Evolutionary conservation across 2,888 invertebrate species (phyloP).

Genomic region (Neuroscelio doddi): DNA sequence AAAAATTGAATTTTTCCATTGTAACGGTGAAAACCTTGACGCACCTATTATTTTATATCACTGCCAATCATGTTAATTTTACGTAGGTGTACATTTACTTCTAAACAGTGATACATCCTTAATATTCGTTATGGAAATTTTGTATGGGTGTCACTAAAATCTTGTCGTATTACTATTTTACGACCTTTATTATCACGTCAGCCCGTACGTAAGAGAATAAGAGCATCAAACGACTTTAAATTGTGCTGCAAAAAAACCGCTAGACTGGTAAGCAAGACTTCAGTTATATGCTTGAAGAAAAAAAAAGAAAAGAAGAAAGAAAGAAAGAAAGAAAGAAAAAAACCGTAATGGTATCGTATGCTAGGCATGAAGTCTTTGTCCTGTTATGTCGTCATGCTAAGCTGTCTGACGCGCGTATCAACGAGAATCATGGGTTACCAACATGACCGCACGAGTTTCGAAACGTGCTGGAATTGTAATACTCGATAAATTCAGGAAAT

Average conservation of each 20-base stretch:
- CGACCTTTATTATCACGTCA: background rate
- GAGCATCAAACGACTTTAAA: conserved; percentile 25
- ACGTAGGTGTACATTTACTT: background rate
- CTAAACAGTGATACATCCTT: conserved; percentile 14
- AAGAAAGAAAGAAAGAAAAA: no score
- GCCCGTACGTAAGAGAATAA: background rate
- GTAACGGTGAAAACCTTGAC: no score
- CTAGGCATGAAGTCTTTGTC: conserved; percentile 68
- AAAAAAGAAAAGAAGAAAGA: no score
- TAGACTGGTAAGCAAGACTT: conserved; percentile 47
- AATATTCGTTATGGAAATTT: conserved; percentile 11
- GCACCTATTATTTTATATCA: no score
- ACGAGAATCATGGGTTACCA: conserved; percentile 40
- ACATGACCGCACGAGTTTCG: conserved; percentile 24
- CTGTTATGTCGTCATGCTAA: conserved; percentile 66
- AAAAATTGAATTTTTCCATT: no score
- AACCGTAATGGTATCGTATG: conserved; percentile 58
- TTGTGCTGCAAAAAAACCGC: conserved; percentile 21
- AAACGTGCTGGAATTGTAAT: background rate
- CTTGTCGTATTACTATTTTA: background rate
- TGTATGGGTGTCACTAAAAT: conserved; percentile 21
- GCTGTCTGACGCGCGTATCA: conserved; percentile 43
- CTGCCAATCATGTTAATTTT: no score
- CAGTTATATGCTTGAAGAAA: conserved; percentile 52
- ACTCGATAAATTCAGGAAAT: no score